These are phyloP conservation scores for Venustoraphidia nigricollis DNA, from an alignment of 2,888 invertebrate species.

Conservation along the genomic window DNA sequence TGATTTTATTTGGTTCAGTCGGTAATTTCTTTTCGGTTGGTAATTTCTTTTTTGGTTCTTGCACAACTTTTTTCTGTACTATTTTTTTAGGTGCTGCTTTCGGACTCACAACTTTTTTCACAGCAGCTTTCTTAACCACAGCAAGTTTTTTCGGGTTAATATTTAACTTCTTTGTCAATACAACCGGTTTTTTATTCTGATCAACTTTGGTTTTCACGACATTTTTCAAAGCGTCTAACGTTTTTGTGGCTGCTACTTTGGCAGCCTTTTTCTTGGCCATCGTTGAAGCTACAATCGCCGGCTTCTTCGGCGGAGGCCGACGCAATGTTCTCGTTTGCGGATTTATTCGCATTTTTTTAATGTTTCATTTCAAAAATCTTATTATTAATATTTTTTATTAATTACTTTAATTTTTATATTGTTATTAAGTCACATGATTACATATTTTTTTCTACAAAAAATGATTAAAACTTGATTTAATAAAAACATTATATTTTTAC, in stretches of 20 bases:
- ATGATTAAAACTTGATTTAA: too few relatives aligned
- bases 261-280: not conserved
- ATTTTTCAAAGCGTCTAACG: constrained; percentile 28
- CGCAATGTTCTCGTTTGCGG: constrained; percentile 21
- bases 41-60: not conserved
- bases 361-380: too few relatives aligned
- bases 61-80: not conserved
- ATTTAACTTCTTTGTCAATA: constrained; percentile 4
- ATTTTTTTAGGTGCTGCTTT: constrained; percentile 7
- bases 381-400: too few relatives aligned
- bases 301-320: constrained; percentile 21
- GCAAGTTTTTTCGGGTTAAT: not conserved
- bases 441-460: too few relatives aligned
- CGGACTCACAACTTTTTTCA: not conserved
- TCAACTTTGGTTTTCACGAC: constrained; percentile 9
- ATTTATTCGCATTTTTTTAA: not conserved
- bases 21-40: not conserved
- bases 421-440: too few relatives aligned
- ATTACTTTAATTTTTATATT: too few relatives aligned
- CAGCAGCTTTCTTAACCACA: not conserved
- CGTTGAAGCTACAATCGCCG: constrained; percentile 21
- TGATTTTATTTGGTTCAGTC: too few relatives aligned
- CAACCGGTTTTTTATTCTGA: constrained; percentile 22
- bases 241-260: constrained; percentile 26
- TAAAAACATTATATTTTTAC: too few relatives aligned